These are phyloP conservation scores for Todus mexicanus DNA, from an alignment of 2,797 vertebrate genomes.

Conservation along the genomic window DNA sequence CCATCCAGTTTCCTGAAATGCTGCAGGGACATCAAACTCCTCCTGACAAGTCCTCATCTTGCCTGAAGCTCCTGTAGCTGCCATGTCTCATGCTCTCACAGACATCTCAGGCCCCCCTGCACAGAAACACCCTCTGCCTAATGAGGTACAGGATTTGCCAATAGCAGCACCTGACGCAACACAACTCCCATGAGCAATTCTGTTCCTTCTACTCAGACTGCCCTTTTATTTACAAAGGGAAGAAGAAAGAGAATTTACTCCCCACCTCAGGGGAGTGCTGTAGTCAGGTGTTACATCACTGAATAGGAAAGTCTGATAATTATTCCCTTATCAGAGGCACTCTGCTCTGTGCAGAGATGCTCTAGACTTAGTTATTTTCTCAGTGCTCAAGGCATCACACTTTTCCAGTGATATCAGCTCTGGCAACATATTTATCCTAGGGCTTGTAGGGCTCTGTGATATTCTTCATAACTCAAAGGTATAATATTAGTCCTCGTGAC, in stretches of 20 bases:
- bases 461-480: conserved; percentile 3
- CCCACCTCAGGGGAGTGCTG: not conserved
- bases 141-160: not conserved
- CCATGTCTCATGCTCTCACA: not conserved
- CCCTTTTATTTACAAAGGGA: not conserved
- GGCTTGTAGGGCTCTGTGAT: not conserved
- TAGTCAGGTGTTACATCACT: not conserved
- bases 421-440: not conserved
- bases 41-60: not conserved
- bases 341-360: not conserved
- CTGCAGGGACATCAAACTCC: not conserved
- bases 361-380: not conserved
- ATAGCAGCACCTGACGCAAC: not conserved
- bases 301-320: not conserved
- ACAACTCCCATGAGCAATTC: not conserved
- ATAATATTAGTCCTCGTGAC: not conserved
- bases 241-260: not conserved
- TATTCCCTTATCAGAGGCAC: not conserved
- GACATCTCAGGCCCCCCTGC: not conserved
- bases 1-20: not conserved
- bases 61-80: not conserved
- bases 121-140: not conserved
- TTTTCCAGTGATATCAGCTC: not conserved
- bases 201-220: not conserved
- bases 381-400: not conserved